Evolutionary conservation across 2,113 vertebrate species (phyloP).

Genomic region (Bubo bubo): DNA sequence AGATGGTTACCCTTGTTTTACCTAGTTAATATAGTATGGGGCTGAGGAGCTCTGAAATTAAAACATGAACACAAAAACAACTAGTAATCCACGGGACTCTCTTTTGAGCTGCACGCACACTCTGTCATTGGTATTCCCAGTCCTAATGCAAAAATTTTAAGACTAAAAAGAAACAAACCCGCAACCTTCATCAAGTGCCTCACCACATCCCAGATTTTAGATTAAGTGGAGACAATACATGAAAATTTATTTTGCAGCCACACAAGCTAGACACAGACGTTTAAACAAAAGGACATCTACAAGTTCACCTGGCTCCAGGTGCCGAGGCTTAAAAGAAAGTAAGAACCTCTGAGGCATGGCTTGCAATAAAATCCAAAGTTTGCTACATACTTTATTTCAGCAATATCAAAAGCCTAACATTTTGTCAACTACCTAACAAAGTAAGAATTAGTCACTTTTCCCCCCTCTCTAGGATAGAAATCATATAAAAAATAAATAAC

Average conservation of each 20-base stretch:
- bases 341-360: neutral
- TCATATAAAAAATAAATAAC: constrained; percentile 20
- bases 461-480: neutral
- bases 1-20: neutral
- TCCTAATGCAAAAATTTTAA: neutral
- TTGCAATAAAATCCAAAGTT: constrained; percentile 29
- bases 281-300: neutral
- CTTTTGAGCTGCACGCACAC: neutral
- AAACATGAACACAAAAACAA: neutral
- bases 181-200: neutral
- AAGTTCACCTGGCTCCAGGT: neutral
- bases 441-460: neutral
- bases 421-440: neutral
- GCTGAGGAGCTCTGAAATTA: neutral
- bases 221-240: neutral
- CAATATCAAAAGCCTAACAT: neutral
- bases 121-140: neutral
- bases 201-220: neutral
- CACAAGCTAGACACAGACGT: neutral
- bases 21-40: neutral
- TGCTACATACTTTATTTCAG: neutral
- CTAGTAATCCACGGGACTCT: neutral
- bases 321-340: neutral
- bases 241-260: constrained; percentile 7
- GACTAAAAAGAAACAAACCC: neutral